Evolutionary conservation across 2,888 invertebrate species (phyloP).

Genomic region (Hypsopygia costalis): DNA sequence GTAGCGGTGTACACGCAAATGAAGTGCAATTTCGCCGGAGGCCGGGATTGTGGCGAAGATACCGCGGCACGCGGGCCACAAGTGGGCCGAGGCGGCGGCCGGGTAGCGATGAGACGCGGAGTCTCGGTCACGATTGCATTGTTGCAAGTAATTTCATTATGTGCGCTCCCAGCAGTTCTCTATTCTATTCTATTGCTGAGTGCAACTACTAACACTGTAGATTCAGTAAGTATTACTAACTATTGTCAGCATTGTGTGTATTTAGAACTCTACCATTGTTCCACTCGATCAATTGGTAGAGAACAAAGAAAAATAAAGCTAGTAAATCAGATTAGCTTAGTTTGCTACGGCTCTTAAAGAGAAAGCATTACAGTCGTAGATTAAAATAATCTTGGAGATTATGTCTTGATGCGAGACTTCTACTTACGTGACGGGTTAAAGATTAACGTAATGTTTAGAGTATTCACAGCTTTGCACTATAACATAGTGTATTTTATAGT

Average conservation of each 20-base stretch:
- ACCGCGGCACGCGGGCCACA: constrained; percentile 37
- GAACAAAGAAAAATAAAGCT: no score
- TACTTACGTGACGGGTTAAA: constrained; percentile 43
- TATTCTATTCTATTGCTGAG: constrained; percentile 8
- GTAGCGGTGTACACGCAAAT: constrained; percentile 58
- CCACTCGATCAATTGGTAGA: no score
- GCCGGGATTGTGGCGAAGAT: constrained; percentile 49
- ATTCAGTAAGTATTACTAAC: background rate
- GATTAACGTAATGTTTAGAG: constrained; percentile 26
- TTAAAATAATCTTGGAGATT: constrained; percentile 24
- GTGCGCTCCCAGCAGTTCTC: constrained; percentile 24
- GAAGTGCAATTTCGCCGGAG: constrained; percentile 64
- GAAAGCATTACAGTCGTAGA: constrained; percentile 28
- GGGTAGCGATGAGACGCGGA: constrained; percentile 15
- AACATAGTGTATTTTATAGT: no score
- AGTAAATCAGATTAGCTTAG: background rate
- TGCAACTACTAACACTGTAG: constrained; percentile 4
- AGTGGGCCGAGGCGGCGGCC: constrained; percentile 26
- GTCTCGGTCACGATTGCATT: constrained; percentile 55
- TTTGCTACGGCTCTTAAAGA: constrained; percentile 14
- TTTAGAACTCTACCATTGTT: no score
- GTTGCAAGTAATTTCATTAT: constrained; percentile 63
- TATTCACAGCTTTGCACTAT: constrained; percentile 1
- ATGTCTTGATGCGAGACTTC: constrained; percentile 27
- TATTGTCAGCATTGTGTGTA: no score